phyloP scores from a whole-genome alignment of 2,113 vertebrate species.

The Rhadina sibilatrix region DNA sequence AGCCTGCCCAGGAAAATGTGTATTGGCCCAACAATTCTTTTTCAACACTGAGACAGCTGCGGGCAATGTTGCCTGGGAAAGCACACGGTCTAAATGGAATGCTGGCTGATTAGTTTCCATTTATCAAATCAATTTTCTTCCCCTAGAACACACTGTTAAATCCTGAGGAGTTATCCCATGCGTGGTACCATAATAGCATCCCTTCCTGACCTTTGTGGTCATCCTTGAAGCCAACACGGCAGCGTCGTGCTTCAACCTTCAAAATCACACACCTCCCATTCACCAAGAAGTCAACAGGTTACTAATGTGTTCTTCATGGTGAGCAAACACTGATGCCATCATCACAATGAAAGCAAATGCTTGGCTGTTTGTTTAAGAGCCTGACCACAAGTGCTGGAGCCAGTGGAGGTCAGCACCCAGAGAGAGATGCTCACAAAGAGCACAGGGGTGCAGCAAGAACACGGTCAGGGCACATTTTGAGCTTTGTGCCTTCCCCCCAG shows the following conservation, averaged over 20 bases:
- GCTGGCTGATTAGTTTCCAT: background rate
- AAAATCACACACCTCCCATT: constrained; percentile 41
- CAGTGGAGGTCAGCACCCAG: constrained; percentile 17
- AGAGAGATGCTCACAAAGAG: constrained; percentile 7
- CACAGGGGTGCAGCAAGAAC: background rate
- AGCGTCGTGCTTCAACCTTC: constrained; percentile 29
- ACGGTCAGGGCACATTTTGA: rapidly evolving
- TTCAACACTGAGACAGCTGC: background rate
- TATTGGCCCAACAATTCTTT: background rate
- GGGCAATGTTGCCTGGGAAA: background rate
- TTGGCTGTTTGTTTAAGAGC: constrained; percentile 63
- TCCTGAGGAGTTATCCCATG: background rate
- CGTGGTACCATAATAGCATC: background rate
- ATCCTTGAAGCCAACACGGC: background rate
- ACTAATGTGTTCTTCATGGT: constrained; percentile 63
- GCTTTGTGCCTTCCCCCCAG: background rate
- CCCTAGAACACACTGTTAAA: constrained; percentile 31
- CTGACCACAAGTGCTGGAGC: constrained; percentile 17
- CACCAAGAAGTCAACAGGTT: constrained; percentile 59
- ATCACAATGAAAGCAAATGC: constrained; percentile 57
- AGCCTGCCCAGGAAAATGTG: background rate
- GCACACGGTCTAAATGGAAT: background rate
- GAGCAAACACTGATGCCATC: constrained; percentile 58
- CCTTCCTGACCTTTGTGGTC: background rate
- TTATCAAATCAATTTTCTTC: constrained; percentile 16